Evolutionary conservation across 2,797 vertebrate genomes (phyloP).

Genomic region (Onychomys arenicola): DNA sequence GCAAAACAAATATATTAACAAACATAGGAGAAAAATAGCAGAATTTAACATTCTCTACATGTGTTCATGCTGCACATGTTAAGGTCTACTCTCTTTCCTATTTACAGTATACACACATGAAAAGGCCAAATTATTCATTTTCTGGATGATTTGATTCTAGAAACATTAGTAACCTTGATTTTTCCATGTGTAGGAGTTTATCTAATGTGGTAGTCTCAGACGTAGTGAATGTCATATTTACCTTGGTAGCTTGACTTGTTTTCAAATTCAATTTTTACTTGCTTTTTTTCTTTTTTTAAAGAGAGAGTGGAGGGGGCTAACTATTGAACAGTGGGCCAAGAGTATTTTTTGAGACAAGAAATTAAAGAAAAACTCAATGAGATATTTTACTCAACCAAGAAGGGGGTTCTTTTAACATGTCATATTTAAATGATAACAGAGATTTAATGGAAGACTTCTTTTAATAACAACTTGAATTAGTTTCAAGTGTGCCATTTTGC

Average conservation of each 20-base stretch:
- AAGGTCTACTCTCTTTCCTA: background rate
- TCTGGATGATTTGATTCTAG: slow-evolving; percentile 52
- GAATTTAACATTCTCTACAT: background rate
- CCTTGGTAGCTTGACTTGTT: slow-evolving; percentile 67
- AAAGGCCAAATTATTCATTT: slow-evolving; percentile 45
- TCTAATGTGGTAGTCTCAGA: slow-evolving; percentile 66
- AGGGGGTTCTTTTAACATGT: slow-evolving; percentile 82
- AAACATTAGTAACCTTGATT: slow-evolving; percentile 55
- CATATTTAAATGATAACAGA: slow-evolving; percentile 87
- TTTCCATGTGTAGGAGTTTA: slow-evolving; percentile 37
- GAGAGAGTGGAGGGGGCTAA: background rate
- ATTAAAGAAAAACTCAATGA: slow-evolving; percentile 83
- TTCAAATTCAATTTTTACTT: slow-evolving; percentile 74
- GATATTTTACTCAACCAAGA: slow-evolving; percentile 81
- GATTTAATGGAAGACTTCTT: slow-evolving; percentile 87
- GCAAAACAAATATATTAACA: background rate
- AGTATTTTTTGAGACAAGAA: slow-evolving; percentile 72
- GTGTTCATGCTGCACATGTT: background rate
- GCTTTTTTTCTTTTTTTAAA: slow-evolving; percentile 47
- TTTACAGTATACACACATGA: background rate
- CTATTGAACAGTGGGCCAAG: slow-evolving; percentile 3
- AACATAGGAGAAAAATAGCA: background rate
- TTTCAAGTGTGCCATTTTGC: slow-evolving; percentile 91
- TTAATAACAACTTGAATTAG: slow-evolving; percentile 90
- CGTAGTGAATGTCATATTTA: slow-evolving; percentile 69